A percentile compares a stretch with the other conserved stretches of the same genome.
phyloP scores from a whole-genome alignment of 2,797 vertebrate genomes.

The Lacerta agilis region DNA sequence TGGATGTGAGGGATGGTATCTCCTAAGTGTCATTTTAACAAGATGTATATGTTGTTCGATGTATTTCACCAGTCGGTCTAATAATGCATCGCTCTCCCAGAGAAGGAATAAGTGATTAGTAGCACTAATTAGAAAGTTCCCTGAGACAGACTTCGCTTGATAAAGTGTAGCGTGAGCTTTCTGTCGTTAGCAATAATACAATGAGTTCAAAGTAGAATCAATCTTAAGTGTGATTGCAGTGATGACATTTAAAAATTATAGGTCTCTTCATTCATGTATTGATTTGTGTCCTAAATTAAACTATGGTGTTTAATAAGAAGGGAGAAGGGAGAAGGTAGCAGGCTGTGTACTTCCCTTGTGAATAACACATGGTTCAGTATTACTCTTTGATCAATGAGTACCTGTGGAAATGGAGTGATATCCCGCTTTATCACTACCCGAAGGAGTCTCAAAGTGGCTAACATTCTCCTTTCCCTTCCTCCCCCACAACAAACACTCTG shows the following conservation, averaged over 20 bases:
- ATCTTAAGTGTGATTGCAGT: slow-evolving; percentile 62
- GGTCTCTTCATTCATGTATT: slow-evolving; percentile 66
- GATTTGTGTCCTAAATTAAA: slow-evolving; percentile 72
- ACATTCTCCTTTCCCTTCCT: too few relatives aligned
- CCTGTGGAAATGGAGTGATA: slow-evolving; percentile 45
- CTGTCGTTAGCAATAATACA: slow-evolving; percentile 70
- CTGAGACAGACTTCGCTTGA: slow-evolving; percentile 71
- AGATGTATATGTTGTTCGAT: slow-evolving; percentile 72
- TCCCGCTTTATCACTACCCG: too few relatives aligned
- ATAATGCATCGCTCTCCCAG: slow-evolving; percentile 66
- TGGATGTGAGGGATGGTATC: slow-evolving; percentile 71
- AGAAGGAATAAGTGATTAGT: slow-evolving; percentile 77
- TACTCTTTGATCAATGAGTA: slow-evolving; percentile 58
- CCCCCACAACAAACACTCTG: too few relatives aligned
- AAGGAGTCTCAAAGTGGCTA: too few relatives aligned
- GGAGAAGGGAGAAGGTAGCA: slow-evolving; percentile 26
- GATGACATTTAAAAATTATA: slow-evolving; percentile 65
- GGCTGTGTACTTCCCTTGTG: background rate
- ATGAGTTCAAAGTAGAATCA: slow-evolving; percentile 69
- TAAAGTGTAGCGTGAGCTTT: slow-evolving; percentile 60
- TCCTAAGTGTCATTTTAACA: slow-evolving; percentile 75
- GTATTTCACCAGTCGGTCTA: slow-evolving; percentile 69
- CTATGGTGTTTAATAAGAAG: slow-evolving; percentile 60
- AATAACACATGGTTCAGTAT: slow-evolving; percentile 28
- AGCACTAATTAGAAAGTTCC: slow-evolving; percentile 79